phyloP scores from a whole-genome alignment of 1,140 invertebrate species.

The Cecropterus lyciades region DNA sequence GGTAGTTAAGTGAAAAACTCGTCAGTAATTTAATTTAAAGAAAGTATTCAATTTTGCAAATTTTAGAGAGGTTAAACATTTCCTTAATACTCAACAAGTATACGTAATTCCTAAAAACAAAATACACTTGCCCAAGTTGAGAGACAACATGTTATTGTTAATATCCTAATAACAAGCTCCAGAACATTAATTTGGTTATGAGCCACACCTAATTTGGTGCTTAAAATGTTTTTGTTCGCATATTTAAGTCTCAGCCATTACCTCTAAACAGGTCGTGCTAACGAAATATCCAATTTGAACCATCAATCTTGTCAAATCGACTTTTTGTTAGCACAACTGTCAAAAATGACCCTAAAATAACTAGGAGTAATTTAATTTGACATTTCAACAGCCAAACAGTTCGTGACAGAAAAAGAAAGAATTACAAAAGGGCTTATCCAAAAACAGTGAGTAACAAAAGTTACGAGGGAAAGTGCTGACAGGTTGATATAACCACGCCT shows the following conservation, averaged over 20 bases:
- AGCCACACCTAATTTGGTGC: conserved; percentile 15
- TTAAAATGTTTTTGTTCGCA: conserved; percentile 23
- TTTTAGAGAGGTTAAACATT: too few relatives aligned
- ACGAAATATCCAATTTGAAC: conserved; percentile 29
- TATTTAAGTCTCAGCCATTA: conserved; percentile 14
- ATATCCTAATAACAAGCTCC: background rate
- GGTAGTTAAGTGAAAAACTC: too few relatives aligned
- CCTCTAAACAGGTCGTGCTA: conserved; percentile 4
- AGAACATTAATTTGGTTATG: conserved; percentile 5
- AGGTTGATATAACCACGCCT: conserved; percentile 61
- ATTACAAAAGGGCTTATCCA: conserved; percentile 43
- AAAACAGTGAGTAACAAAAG: conserved; percentile 42
- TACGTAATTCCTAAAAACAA: background rate
- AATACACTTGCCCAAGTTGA: too few relatives aligned
- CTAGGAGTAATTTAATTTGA: conserved; percentile 51
- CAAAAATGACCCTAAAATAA: conserved; percentile 39
- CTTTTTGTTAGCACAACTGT: conserved; percentile 38
- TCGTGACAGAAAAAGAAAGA: conserved; percentile 37
- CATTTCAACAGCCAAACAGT: conserved; percentile 42
- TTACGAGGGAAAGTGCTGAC: conserved; percentile 63
- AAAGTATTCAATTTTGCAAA: too few relatives aligned
- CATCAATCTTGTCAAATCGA: conserved; percentile 36
- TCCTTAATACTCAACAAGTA: too few relatives aligned
- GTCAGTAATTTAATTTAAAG: too few relatives aligned
- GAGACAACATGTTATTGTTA: background rate